Evolutionary conservation across 2,113 vertebrate genomes (phyloP).

Genomic region (Cyprinodon brontotheroides): DNA sequence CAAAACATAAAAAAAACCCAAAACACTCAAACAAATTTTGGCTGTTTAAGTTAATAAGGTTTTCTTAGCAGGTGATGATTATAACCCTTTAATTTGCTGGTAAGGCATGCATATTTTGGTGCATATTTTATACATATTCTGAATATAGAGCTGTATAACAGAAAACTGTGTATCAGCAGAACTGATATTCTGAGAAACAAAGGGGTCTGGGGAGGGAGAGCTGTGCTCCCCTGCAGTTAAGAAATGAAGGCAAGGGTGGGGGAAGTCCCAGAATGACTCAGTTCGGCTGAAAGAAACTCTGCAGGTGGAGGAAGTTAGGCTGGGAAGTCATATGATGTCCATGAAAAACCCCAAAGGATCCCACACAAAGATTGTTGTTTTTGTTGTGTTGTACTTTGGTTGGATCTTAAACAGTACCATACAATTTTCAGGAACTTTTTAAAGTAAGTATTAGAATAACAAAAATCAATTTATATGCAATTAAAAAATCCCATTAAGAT

Average conservation of each 20-base stretch:
- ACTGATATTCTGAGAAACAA: background rate
- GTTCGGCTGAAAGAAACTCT: conserved; percentile 56
- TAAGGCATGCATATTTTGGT: too few species aligned
- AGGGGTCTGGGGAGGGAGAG: background rate
- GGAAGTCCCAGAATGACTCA: conserved; percentile 67
- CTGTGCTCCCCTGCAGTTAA: conserved; percentile 41
- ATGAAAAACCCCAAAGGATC: conserved; percentile 21
- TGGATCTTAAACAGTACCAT: background rate
- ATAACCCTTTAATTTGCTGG: too few species aligned
- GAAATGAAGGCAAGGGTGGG: conserved; percentile 51
- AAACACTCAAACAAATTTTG: too few species aligned
- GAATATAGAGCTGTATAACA: conserved; percentile 9
- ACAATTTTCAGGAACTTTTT: background rate
- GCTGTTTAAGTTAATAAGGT: too few species aligned
- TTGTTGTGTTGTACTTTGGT: background rate
- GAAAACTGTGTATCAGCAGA: background rate
- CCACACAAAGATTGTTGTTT: background rate
- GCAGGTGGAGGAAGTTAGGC: conserved; percentile 63
- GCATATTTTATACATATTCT: too few species aligned
- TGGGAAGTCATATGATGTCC: conserved; percentile 54
- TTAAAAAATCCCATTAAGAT: background rate
- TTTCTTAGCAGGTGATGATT: too few species aligned
- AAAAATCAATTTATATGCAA: background rate
- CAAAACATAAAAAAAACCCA: too few species aligned
- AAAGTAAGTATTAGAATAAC: background rate